Evolutionary conservation across 2,888 invertebrate species (phyloP), one percentile per base, ranked within the genome.

Genomic region (Trissolcus brochymenae): DNA sequence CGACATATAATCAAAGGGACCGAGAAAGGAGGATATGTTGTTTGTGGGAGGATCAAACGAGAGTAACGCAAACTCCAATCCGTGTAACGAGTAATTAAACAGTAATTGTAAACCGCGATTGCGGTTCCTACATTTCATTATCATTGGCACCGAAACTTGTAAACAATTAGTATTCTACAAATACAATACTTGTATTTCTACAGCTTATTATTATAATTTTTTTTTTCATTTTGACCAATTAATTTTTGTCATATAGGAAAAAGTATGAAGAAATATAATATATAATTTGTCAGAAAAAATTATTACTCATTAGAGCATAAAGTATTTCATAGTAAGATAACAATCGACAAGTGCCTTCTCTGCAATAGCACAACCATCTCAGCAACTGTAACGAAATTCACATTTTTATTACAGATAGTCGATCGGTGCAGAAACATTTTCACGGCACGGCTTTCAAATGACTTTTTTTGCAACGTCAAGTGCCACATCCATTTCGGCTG

Each of bases 1-100:
- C 65, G 68, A 66, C 60, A 62, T 68, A 70, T 53, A 72, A 55
- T 57, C 64, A 64, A 71, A 71, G 51, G 57, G 64, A 64, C 57
- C 71, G 56, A 57, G 71, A 64, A 62, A 57, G 61, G 71, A 64
- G 61, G 62, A n/a, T n/a, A 60, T 64, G 51, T 55, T 60, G 53
- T 46, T 68, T 49, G 67, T 67, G 64, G 68, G 71, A 76, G 66
- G 59, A 53, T 35, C 19, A 46, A 60, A 53, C 14, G 13, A 16
- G 67, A 43, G 21, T 59, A 51, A 46, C 46, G 46, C 46, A 46
- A 29, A 29, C 29, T 29, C 9, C 29, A 29, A 6, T 29, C 29
- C 29, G 29, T 29, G 29, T 9, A 46, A 14, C 14, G 53, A 59
- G 40, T 51, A 59, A 67, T 67, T 57, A 51, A 67, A 59, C 49